Evolutionary conservation across 2,797 vertebrate genomes (phyloP).

Genomic region (Poliocrania exsul): DNA sequence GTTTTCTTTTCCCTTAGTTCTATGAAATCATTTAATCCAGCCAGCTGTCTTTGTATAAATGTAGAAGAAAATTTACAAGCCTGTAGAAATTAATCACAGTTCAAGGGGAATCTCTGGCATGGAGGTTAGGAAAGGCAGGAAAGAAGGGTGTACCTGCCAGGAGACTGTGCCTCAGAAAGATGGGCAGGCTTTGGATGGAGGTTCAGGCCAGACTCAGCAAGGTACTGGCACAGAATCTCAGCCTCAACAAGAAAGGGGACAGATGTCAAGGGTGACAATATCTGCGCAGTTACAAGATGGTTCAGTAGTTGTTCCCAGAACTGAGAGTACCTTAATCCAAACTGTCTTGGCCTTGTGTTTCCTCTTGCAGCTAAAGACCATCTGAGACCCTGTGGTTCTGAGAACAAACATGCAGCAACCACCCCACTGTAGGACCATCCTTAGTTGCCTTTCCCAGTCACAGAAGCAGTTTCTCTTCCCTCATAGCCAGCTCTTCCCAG

Average conservation of each 20-base stretch:
- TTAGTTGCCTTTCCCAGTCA: neutral
- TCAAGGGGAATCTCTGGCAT: neutral
- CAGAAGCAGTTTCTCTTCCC: neutral
- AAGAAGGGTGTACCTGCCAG: neutral
- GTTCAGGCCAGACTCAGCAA: neutral
- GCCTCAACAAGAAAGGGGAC: neutral
- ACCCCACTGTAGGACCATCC: neutral
- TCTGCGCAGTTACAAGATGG: neutral
- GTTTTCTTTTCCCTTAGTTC: neutral
- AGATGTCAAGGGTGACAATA: neutral
- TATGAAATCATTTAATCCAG: neutral
- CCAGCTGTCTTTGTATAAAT: neutral
- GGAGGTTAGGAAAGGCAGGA: neutral
- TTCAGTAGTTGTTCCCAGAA: neutral
- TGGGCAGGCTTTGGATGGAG: neutral
- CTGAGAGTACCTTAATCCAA: neutral
- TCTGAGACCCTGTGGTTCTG: fast-evolving
- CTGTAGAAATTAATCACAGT: neutral
- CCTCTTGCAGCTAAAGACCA: neutral
- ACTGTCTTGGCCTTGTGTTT: neutral
- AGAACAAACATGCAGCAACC: neutral
- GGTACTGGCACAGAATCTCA: neutral
- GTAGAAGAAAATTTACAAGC: neutral
- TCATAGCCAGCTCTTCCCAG: neutral
- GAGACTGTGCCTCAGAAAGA: neutral